A percentile compares a stretch with the other conserved stretches of the same genome.
Conservation (phyloP, 2,113 vertebrate species). For the Ciconia stormi region DNA sequence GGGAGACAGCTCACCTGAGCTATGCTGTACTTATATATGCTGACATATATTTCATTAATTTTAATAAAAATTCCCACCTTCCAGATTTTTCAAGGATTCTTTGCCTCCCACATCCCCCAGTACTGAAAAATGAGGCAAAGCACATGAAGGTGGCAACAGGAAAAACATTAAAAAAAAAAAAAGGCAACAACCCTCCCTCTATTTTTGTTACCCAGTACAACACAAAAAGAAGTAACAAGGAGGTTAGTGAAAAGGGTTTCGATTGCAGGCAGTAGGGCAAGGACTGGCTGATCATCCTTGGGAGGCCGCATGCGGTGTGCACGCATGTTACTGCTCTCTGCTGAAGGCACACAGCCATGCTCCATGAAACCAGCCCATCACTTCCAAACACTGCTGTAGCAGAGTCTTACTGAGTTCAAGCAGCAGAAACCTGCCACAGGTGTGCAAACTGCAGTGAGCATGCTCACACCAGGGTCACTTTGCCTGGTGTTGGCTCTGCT, state of each 20-base stretch:
- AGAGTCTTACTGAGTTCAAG: not conserved
- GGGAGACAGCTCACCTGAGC: not conserved
- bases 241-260: not conserved
- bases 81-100: not conserved
- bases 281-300: not conserved
- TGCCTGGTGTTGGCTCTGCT: not conserved
- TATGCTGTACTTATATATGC: not conserved
- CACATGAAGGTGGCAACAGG: not conserved
- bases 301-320: fast-evolving
- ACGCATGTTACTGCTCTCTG: not conserved
- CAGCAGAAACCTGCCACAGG: not conserved
- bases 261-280: fast-evolving
- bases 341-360: not conserved
- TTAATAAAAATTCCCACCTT: not conserved
- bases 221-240: not conserved
- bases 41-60: not conserved
- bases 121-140: not conserved
- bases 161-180: not conserved
- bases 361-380: not conserved
- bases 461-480: not conserved
- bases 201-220: not conserved
- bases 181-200: not conserved
- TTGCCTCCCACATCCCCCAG: not conserved
- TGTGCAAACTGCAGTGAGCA: not conserved
- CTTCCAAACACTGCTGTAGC: not conserved